Percentiles rank a stretch among this genome's conserved stretches.
These are phyloP conservation scores for Syngnathoides biaculeatus DNA, from an alignment of 2,113 vertebrate species.

Conservation along the genomic window DNA sequence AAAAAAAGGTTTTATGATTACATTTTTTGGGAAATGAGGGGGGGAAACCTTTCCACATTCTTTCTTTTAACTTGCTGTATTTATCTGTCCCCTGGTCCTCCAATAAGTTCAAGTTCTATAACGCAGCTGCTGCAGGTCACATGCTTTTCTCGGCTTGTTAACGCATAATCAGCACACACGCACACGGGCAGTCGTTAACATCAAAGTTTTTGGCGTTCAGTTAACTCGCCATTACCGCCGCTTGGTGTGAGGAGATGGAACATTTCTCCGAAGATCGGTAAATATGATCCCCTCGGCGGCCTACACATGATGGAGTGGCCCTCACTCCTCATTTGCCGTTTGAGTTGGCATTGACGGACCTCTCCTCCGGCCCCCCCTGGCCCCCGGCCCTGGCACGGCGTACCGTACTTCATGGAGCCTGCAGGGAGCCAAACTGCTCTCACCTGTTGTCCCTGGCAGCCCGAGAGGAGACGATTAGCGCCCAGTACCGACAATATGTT, in stretches of 20 bases:
- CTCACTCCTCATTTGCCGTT: slow-evolving; percentile 58
- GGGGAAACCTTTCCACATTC: not conserved
- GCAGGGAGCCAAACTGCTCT: slow-evolving; percentile 75
- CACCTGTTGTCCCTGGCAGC: slow-evolving; percentile 79
- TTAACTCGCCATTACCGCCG: slow-evolving; percentile 13
- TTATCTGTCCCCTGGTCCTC: slow-evolving; percentile 17
- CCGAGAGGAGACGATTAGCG: slow-evolving; percentile 68
- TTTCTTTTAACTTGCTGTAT: not conserved
- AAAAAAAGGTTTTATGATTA: not conserved
- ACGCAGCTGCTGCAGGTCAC: slow-evolving; percentile 53
- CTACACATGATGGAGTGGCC: slow-evolving; percentile 50
- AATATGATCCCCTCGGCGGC: no score
- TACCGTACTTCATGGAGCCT: slow-evolving; percentile 66
- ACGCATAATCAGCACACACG: slow-evolving; percentile 42
- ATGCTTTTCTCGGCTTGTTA: slow-evolving; percentile 46
- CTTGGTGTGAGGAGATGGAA: slow-evolving; percentile 21
- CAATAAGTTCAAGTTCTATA: slow-evolving; percentile 36
- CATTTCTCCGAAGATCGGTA: slow-evolving; percentile 15
- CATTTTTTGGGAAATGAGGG: not conserved
- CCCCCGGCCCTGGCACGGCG: slow-evolving; percentile 22
- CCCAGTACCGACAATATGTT: slow-evolving; percentile 66
- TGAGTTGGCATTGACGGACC: slow-evolving; percentile 61
- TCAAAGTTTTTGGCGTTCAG: slow-evolving; percentile 52
- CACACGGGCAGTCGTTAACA: slow-evolving; percentile 47
- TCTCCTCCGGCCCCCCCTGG: slow-evolving; percentile 47